Evolutionary conservation across 1,140 invertebrate genomes (phyloP).

Genomic region (Scaptomyza montana): DNA sequence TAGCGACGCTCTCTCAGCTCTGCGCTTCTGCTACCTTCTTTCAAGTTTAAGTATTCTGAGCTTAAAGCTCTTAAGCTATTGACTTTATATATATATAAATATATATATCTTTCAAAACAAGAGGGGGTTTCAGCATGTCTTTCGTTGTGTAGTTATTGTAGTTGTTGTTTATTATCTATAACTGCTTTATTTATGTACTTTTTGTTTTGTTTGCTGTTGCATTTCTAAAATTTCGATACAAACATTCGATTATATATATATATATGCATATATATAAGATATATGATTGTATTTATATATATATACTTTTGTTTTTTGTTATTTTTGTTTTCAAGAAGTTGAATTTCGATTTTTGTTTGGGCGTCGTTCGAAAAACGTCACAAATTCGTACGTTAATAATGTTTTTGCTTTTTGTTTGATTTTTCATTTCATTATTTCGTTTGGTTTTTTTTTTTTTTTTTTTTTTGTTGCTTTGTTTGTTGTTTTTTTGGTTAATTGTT

Average conservation of each 20-base stretch:
- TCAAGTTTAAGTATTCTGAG: conserved; percentile 4
- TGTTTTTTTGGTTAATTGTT: conserved; percentile 26
- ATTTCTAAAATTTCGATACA: conserved; percentile 62
- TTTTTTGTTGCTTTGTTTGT: conserved; percentile 24
- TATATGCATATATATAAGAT: conserved; percentile 15
- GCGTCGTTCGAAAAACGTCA: conserved; percentile 83
- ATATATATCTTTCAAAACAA: conserved; percentile 57
- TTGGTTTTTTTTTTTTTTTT: conserved; percentile 18
- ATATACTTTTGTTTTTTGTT: conserved; percentile 56
- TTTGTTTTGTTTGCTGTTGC: conserved; percentile 48
- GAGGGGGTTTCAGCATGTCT: conserved; percentile 78
- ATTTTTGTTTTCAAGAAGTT: conserved; percentile 90
- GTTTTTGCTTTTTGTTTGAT: conserved; percentile 61
- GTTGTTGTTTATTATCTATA: conserved; percentile 62
- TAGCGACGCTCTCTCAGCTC: conserved; percentile 46
- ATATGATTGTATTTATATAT: conserved; percentile 14
- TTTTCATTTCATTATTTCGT: conserved; percentile 51
- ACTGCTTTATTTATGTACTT: conserved; percentile 51
- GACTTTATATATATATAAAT: neutral
- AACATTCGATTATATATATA: conserved; percentile 39
- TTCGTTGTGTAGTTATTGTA: conserved; percentile 74
- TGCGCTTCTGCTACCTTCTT: conserved; percentile 40
- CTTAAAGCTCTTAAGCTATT: no score
- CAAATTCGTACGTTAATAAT: conserved; percentile 75
- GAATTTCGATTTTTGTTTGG: conserved; percentile 96